Conservation (phyloP, 1,140 invertebrate genomes). For the Hyles vespertilio region DNA sequence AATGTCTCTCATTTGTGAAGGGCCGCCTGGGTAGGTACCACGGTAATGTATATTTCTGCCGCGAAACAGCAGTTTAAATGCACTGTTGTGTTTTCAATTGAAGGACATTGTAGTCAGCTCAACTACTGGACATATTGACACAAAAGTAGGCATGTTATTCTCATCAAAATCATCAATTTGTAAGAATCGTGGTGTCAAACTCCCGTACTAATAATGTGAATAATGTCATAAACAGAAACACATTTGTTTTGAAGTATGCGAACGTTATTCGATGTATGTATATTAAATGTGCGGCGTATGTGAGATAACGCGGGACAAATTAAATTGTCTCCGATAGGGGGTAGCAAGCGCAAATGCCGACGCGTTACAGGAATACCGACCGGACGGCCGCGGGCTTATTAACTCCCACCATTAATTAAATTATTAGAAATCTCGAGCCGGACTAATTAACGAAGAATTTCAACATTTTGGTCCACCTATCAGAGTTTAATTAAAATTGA, state of each 20-base stretch:
- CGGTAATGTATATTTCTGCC: no score
- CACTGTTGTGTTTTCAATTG: no score
- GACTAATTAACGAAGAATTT: constrained; percentile 74
- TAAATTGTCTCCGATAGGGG: constrained; percentile 7
- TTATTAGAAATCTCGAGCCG: constrained; percentile 71
- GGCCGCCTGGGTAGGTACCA: no score
- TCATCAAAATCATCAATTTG: not conserved
- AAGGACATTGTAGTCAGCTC: no score
- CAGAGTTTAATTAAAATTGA: constrained; percentile 73
- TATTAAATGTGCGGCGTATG: not conserved
- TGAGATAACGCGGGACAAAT: constrained; percentile 3
- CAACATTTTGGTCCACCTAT: constrained; percentile 72
- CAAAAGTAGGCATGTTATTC: not conserved
- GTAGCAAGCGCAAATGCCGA: constrained; percentile 37
- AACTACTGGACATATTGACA: no score
- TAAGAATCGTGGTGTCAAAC: no score
- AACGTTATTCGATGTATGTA: not conserved
- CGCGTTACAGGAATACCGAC: constrained; percentile 63
- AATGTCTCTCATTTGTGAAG: no score
- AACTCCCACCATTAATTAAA: constrained; percentile 70
- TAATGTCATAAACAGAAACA: no score
- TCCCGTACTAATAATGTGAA: not conserved
- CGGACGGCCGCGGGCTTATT: constrained; percentile 55
- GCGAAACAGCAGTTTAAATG: no score
- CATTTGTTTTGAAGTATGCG: no score